A percentile compares a stretch with the other conserved stretches of the same genome.
phyloP scores from a whole-genome alignment of 2,888 invertebrate genomes.

The Adelphocoris suturalis region DNA sequence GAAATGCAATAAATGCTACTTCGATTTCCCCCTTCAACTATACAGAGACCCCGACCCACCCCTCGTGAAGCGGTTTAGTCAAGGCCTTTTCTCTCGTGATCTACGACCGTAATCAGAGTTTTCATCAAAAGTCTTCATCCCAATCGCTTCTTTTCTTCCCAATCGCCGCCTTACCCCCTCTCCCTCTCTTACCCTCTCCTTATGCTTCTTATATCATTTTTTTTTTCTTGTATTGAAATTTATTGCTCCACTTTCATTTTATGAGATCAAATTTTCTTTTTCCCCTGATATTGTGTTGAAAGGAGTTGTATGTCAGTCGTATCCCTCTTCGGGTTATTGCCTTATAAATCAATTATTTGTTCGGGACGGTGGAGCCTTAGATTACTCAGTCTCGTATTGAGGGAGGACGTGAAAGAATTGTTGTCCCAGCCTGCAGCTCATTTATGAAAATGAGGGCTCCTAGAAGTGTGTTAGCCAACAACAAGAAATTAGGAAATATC shows the following conservation, averaged over 20 bases:
- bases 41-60: neutral
- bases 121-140: conserved; percentile 73
- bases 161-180: conserved; percentile 5
- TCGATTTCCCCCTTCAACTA: conserved; percentile 1
- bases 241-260: conserved; percentile 59
- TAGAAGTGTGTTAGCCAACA: too few relatives aligned
- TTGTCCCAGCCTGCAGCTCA: neutral
- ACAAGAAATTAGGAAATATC: too few relatives aligned
- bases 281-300: conserved; percentile 61
- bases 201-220: conserved; percentile 59
- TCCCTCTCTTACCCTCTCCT: neutral
- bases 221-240: conserved; percentile 69
- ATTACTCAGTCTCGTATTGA: neutral
- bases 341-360: conserved; percentile 54
- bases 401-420: neutral
- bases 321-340: conserved; percentile 16
- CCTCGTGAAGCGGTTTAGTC: conserved; percentile 61
- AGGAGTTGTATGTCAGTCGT: conserved; percentile 18
- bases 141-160: conserved; percentile 61
- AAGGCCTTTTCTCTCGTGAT: conserved; percentile 58
- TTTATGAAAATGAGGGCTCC: too few relatives aligned
- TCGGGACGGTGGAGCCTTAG: neutral
- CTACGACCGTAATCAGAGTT: conserved; percentile 73
- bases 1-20: conserved; percentile 72
- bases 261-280: conserved; percentile 64